Base-by-base conservation (phyloP, 2,888 invertebrate species). In the Oxyteleia sp. region DNA sequence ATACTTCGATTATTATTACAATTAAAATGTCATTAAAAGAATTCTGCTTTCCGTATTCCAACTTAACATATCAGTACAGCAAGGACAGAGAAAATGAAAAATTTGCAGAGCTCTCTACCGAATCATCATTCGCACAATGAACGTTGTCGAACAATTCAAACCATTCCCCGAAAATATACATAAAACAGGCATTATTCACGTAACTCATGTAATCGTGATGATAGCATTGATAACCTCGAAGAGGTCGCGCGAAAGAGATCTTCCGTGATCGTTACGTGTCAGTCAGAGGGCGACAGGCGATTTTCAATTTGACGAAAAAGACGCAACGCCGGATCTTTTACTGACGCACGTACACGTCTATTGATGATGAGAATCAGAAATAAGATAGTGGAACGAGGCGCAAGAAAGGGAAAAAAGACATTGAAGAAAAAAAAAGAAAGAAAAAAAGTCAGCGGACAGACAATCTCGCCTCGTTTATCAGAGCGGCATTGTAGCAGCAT, bases 381-480 rank as follows among this genome's bases (percentile, higher is more conserved):
- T 76, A 76, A 82, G 76, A 74, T 79, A 82, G 76, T 10, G 59
- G 78, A 76, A 63, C 51, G 69, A 68, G 64, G 74, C 68, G 59
- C 51, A 71, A 71, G 82, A 82, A 84, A 78, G 80, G 81, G 82
- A 78, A 82, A 78, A 81, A 81, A 86, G 85, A n/a, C n/a, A n/a
- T n/a, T n/a, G n/a, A n/a, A n/a, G n/a, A n/a, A n/a, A n/a, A n/a
- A n/a, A n/a, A n/a, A n/a, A n/a, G 86, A 82, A 81, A 82, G 78
- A 82, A 88, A 87, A 75, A 69, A 84, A 86, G 86, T 84, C 86
- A 86, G 88, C 90, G 88, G 87, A 90, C 91, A 90, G 90, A 92
- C 91, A 92, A 92, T 92, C 91, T 92, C 89, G 89, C 90, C 91
- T 93, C 93, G 93, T 93, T 93, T 93, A 93, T 93, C 92, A 92